Evolutionary conservation across 2,797 vertebrate species (phyloP).

Genomic region (Poecile montanus): DNA sequence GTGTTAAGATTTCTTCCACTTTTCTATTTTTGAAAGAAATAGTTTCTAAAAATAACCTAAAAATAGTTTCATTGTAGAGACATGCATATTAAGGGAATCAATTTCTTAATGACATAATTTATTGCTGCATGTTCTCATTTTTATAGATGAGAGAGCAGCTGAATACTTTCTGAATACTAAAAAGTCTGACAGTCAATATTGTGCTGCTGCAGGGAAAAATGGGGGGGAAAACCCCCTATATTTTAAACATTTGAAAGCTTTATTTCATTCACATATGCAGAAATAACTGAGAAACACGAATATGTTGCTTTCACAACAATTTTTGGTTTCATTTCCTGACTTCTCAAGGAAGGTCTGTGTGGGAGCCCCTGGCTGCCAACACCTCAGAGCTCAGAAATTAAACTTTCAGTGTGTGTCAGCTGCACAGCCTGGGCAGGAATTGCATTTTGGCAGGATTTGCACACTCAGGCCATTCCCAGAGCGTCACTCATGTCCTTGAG

Average conservation of each 20-base stretch:
- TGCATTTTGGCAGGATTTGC: not conserved
- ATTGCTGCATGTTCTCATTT: not conserved
- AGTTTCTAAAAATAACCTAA: not conserved
- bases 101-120: not conserved
- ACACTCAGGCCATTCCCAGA: not conserved
- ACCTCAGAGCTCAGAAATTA: not conserved
- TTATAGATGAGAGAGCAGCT: not conserved
- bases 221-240: too few relatives aligned
- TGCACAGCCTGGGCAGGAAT: not conserved
- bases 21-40: not conserved
- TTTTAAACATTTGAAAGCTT: not conserved
- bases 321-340: not conserved
- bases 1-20: not conserved
- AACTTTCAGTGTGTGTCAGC: not conserved
- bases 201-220: not conserved
- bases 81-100: not conserved
- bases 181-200: not conserved
- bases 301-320: not conserved
- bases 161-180: not conserved
- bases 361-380: not conserved
- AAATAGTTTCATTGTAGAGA: not conserved
- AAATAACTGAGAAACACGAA: not conserved
- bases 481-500: not conserved
- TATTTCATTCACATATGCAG: not conserved
- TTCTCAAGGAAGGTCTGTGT: not conserved